A percentile compares a stretch with the other conserved stretches of the same genome.
Conservation (phyloP, 2,888 invertebrate species). For the Microplitis manilae region DNA sequence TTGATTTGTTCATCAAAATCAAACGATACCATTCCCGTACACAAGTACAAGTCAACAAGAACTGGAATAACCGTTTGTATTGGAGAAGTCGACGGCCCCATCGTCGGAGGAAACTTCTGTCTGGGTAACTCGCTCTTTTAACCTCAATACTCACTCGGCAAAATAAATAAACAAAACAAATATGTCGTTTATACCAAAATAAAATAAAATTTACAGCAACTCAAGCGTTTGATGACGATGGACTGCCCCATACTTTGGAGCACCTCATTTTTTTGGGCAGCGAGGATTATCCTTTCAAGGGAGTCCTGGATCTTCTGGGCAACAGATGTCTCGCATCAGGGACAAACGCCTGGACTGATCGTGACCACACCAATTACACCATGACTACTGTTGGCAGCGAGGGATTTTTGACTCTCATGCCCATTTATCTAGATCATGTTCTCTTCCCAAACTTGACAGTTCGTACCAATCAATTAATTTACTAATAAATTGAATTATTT, state of each 20-base stretch:
- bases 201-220: conserved; percentile 8
- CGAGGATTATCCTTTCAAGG: conserved; percentile 91
- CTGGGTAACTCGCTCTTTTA: conserved; percentile 77
- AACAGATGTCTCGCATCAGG: conserved; percentile 92
- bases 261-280: conserved; percentile 94
- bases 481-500: no score
- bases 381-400: conserved; percentile 89
- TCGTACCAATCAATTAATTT: conserved; percentile 47
- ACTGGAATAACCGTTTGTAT: conserved; percentile 88
- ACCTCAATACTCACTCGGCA: conserved; percentile 28
- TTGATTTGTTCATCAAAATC: conserved; percentile 78
- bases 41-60: conserved; percentile 83
- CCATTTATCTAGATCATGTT: conserved; percentile 93
- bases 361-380: conserved; percentile 92
- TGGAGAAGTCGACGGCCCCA: conserved; percentile 91
- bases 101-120: conserved; percentile 90
- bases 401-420: conserved; percentile 90
- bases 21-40: conserved; percentile 82
- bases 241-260: conserved; percentile 92
- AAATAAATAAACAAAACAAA: background rate
- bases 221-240: conserved; percentile 86
- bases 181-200: background rate
- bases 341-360: conserved; percentile 92
- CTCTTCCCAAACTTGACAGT: conserved; percentile 86
- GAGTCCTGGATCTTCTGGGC: conserved; percentile 89